phyloP scores from a whole-genome alignment of 2,888 invertebrate genomes.

The Scrobipalpa atriplicella region DNA sequence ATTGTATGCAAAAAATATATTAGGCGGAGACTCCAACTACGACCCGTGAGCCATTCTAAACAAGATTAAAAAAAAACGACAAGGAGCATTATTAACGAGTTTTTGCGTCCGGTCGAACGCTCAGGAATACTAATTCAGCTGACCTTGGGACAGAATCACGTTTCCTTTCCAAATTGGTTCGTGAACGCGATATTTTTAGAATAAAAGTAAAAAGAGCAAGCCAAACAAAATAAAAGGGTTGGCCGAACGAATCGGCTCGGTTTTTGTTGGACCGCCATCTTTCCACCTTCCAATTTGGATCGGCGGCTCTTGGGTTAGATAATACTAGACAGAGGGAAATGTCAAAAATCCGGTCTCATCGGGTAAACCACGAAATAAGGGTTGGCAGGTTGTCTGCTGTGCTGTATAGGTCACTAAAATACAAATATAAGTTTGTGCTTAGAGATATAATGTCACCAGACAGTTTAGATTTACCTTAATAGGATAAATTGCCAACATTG shows the following conservation, averaged over 20 bases:
- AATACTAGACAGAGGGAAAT: background rate
- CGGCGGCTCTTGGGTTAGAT: slow-evolving; percentile 23
- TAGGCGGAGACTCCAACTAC: slow-evolving; percentile 35
- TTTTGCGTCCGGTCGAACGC: slow-evolving; percentile 78
- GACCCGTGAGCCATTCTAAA: slow-evolving; percentile 58
- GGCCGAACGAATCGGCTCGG: slow-evolving; percentile 66
- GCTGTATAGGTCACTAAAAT: background rate
- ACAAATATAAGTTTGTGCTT: too few species aligned
- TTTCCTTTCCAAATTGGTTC: slow-evolving; percentile 82
- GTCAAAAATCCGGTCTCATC: background rate
- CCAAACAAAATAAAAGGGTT: slow-evolving; percentile 76
- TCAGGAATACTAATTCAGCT: slow-evolving; percentile 77
- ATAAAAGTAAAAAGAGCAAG: slow-evolving; percentile 77
- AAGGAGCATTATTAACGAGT: slow-evolving; percentile 71
- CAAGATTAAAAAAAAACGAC: slow-evolving; percentile 69
- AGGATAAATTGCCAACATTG: too few species aligned
- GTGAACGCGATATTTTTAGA: slow-evolving; percentile 81
- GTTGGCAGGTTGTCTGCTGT: too few species aligned
- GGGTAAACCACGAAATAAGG: background rate
- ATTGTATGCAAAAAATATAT: slow-evolving; percentile 12
- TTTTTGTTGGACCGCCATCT: slow-evolving; percentile 69
- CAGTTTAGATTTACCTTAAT: too few species aligned
- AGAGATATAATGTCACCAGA: too few species aligned
- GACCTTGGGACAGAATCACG: slow-evolving; percentile 79
- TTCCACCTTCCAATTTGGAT: slow-evolving; percentile 62